Evolutionary conservation across 2,113 vertebrate species (phyloP), one percentile per base, ranked within the genome.

Genomic region (Promerops cafer): DNA sequence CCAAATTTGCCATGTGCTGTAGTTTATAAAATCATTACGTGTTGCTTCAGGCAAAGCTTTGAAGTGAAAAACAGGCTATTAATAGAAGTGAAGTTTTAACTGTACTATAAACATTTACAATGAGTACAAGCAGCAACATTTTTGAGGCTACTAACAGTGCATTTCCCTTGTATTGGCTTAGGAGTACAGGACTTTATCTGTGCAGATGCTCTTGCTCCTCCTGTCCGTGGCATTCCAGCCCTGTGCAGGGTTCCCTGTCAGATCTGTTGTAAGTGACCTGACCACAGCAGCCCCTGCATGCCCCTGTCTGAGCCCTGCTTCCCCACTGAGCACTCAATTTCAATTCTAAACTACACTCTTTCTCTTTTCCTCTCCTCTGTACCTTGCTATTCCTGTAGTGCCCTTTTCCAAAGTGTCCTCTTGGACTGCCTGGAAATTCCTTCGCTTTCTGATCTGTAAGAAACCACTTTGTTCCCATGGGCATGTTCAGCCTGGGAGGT

Each of bases 201-300:
- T 96, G 89, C 95, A 98, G 93, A 96, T 97, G 95, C 94, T 97
- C 94, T 97, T 97, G 87, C 69, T 97, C 87, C 57, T 97, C 93
- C 96, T 97, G 92, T 95, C 94, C 50, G 52, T 96, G 96, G 91
- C 95, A 96, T 94, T 96, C 97, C 97, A 96, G 83, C 97, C 97
- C 60, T 96, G 88, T 98, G 97, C 97, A 98, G 92, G 97, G 94
- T 98, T 91, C 98, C 98, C 96, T 99, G 97, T 98, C 96, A 97
- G 93, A 97, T 98, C 95, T 98, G 97, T 98, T 98, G 97, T 98
- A 98, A 98, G 97, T 98, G 97, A 95, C 87, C n/a, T 94, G 80
- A 94, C 94, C 81, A 81, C 28, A 94, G 79, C 92, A 93, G 88
- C 92, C 94, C 59, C 84, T 94, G 79, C 85, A 92, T 86, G 89